These are phyloP conservation scores for Anhinga anhinga DNA, from an alignment of 2,113 vertebrate species.

Conservation along the genomic window DNA sequence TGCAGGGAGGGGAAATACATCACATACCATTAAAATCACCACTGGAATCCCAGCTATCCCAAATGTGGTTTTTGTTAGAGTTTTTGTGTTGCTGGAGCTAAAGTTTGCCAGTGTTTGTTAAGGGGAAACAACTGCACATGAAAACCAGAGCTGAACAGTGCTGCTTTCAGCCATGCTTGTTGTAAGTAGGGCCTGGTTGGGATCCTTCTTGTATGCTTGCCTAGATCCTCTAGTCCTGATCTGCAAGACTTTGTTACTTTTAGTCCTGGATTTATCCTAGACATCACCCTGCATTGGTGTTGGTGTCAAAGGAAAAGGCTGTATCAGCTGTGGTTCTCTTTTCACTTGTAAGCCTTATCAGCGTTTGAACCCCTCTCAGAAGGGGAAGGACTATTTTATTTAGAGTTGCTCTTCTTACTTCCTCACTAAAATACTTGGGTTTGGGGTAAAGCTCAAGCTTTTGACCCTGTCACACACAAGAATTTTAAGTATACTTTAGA, in stretches of 20 bases:
- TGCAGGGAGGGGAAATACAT: neutral
- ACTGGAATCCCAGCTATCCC: constrained; percentile 24
- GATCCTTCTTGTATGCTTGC: neutral
- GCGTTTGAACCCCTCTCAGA: neutral
- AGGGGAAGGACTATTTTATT: neutral
- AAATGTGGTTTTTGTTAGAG: neutral
- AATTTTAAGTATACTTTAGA: neutral
- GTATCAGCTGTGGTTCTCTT: neutral
- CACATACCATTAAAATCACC: neutral
- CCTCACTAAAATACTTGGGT: neutral
- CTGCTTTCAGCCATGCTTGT: neutral
- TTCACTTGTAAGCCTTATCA: neutral
- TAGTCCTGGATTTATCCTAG: neutral
- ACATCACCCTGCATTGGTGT: neutral
- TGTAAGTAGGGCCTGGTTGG: neutral
- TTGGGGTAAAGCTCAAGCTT: neutral
- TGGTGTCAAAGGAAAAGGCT: neutral
- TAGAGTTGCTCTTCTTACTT: neutral
- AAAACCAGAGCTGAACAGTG: neutral
- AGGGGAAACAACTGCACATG: neutral
- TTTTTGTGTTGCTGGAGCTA: neutral
- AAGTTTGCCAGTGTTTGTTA: neutral
- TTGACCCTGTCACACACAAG: neutral
- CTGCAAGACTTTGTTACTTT: neutral
- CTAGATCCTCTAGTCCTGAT: neutral